These are phyloP conservation scores for Tenthredo amoena DNA, from an alignment of 2,888 invertebrate species.

Conservation along the genomic window DNA sequence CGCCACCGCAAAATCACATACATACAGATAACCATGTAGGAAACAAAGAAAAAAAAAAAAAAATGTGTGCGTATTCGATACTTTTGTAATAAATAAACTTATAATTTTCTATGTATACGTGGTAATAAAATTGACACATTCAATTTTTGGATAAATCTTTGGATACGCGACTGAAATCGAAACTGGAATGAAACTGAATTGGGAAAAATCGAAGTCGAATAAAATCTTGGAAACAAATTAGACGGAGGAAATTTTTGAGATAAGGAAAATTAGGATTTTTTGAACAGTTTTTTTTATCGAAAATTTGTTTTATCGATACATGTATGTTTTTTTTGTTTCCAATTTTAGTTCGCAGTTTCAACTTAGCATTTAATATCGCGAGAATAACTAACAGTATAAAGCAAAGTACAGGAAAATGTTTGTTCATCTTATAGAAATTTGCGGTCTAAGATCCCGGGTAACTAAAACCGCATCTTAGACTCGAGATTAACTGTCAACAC, in stretches of 20 bases:
- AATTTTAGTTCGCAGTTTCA: neutral
- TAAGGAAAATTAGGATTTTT: neutral
- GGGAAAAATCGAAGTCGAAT: too few relatives aligned
- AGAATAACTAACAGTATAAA: neutral
- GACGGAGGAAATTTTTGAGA: neutral
- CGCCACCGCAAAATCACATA: too few relatives aligned
- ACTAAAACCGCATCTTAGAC: conserved; percentile 5
- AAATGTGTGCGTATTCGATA: too few relatives aligned
- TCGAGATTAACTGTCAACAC: neutral
- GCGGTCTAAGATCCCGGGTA: neutral
- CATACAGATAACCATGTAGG: too few relatives aligned
- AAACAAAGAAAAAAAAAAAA: too few relatives aligned
- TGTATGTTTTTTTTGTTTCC: neutral
- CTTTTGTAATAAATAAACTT: too few relatives aligned
- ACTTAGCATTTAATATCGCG: neutral
- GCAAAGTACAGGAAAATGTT: conserved; percentile 13
- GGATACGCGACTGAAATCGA: too few relatives aligned
- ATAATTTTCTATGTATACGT: too few relatives aligned
- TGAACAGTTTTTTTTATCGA: neutral
- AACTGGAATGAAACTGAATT: too few relatives aligned
- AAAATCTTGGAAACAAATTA: too few relatives aligned
- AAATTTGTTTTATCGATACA: neutral
- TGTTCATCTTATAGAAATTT: conserved; percentile 29
- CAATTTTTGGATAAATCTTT: too few relatives aligned
- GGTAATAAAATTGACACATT: too few relatives aligned